Base-by-base conservation (phyloP, 2,888 invertebrate genomes). In the Campoplex capitator region DNA sequence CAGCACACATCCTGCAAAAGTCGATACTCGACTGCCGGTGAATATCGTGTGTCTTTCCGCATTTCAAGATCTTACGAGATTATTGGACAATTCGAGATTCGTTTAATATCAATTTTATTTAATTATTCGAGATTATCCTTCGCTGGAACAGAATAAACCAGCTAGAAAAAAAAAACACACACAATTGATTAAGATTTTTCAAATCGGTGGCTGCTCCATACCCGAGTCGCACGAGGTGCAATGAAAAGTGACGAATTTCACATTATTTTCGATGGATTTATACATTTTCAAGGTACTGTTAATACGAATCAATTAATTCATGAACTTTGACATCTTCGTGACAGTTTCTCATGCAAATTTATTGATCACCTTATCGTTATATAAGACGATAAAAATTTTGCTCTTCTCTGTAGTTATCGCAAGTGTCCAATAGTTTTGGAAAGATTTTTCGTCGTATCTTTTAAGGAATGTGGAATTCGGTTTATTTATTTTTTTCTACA, bases 1-100 rank as follows among this genome's bases (percentile, higher is more conserved):
- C 78, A 56, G 76, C 62, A 67, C 65, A 65, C 83, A 73, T 74
- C 75, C 79, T 79, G 79, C 84, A 74, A 79, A 79, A 74, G 74
- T 79, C 79, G 67, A 79, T 79, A 79, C 84, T 67, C 68, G 75
- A 75, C 68, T 51, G 76, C 67, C 83, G 70, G 11, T 51, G 48
- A 48, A 71, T 70, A 56, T 71, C 70, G 76, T 70, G 35, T 35
- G 76, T 35, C 58, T 67, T 83, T 70, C 76, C 76, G 58, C 35
- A 48, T 48, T 81, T 81, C 56, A 6, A 51, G 42, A 81, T 54
- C 54, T 70, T 58, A 8, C 38, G 62, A 54, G 54, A 78, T 78
- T 54, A 68, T 68, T 28, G 23, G 32, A 51, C 13, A 18, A 51
- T 78, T 78, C 23, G 78, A 6, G 18, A 42, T 42, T 68, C 8